A percentile compares a stretch with the other conserved stretches of the same genome.
Evolutionary conservation across 2,113 vertebrate species (phyloP).

Genomic region (Bufo bufo): DNA sequence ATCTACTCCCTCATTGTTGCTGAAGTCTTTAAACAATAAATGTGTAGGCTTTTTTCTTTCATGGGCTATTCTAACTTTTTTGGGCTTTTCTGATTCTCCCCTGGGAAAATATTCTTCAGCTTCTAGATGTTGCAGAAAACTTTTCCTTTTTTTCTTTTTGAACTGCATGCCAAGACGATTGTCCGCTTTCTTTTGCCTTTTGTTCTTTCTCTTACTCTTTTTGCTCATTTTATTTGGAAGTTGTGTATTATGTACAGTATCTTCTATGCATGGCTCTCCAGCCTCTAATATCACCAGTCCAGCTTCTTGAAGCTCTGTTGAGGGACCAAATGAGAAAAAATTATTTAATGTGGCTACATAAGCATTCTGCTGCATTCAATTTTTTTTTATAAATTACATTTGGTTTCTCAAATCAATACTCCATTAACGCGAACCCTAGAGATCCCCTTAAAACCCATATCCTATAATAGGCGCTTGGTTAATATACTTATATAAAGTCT

Average conservation of each 20-base stretch:
- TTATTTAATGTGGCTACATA: constrained; percentile 11
- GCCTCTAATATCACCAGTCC: constrained; percentile 66
- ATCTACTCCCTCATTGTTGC: constrained; percentile 56
- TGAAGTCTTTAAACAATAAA: constrained; percentile 33
- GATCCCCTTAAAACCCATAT: neutral
- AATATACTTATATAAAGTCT: no score
- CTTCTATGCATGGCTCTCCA: neutral
- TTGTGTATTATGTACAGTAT: neutral
- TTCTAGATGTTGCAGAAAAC: rapidly evolving
- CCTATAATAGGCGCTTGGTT: no score
- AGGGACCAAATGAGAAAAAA: constrained; percentile 46
- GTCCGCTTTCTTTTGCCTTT: constrained; percentile 9
- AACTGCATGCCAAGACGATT: neutral
- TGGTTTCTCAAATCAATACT: neutral
- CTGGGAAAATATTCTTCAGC: constrained; percentile 68
- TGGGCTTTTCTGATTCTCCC: constrained; percentile 45
- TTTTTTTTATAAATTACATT: neutral
- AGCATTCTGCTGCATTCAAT: neutral
- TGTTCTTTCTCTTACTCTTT: constrained; percentile 39
- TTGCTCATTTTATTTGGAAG: constrained; percentile 57
- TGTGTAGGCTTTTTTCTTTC: neutral
- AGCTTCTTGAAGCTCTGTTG: constrained; percentile 73
- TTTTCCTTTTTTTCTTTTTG: constrained; percentile 48
- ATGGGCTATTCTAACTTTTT: constrained; percentile 43
- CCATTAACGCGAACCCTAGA: neutral